Evolutionary conservation across 2,888 invertebrate species (phyloP).

Genomic region (Drosophila subsilvestris): DNA sequence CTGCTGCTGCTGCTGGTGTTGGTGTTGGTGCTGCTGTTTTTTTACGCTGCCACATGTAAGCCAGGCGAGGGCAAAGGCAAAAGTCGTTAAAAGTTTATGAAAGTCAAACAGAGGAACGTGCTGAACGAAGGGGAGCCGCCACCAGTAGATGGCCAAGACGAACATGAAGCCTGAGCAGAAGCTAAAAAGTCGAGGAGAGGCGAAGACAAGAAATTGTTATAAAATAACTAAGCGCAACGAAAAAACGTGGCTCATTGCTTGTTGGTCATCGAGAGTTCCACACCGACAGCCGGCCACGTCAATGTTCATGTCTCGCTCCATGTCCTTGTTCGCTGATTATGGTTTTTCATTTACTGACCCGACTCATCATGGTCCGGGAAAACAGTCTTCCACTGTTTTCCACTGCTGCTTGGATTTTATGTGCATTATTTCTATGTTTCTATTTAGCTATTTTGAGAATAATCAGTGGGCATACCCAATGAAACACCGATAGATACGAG

Average conservation of each 20-base stretch:
- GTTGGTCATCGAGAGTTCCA: constrained; percentile 58
- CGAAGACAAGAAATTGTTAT: constrained; percentile 51
- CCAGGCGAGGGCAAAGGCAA: constrained; percentile 75
- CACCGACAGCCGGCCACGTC: constrained; percentile 17
- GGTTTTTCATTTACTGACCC: constrained; percentile 24
- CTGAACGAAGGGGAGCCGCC: constrained; percentile 46
- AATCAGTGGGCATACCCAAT: too few species aligned
- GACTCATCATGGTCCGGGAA: background rate
- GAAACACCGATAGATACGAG: too few species aligned
- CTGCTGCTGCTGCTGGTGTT: background rate
- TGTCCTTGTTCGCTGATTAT: constrained; percentile 64
- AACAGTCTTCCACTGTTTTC: constrained; percentile 23
- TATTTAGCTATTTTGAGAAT: background rate
- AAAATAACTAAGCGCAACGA: constrained; percentile 78
- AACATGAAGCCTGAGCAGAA: constrained; percentile 30
- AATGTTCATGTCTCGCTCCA: constrained; percentile 8
- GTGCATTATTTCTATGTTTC: constrained; percentile 49
- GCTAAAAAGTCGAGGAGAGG: constrained; percentile 38
- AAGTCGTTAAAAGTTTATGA: constrained; percentile 81
- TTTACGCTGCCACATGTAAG: constrained; percentile 69
- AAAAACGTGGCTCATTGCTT: constrained; percentile 69
- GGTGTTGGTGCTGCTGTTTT: constrained; percentile 12
- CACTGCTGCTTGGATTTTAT: constrained; percentile 48
- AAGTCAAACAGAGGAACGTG: constrained; percentile 79
- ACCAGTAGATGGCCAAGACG: constrained; percentile 8